phyloP scores from a whole-genome alignment of 2,113 vertebrate species.

The Illadopsis cleaveri region DNA sequence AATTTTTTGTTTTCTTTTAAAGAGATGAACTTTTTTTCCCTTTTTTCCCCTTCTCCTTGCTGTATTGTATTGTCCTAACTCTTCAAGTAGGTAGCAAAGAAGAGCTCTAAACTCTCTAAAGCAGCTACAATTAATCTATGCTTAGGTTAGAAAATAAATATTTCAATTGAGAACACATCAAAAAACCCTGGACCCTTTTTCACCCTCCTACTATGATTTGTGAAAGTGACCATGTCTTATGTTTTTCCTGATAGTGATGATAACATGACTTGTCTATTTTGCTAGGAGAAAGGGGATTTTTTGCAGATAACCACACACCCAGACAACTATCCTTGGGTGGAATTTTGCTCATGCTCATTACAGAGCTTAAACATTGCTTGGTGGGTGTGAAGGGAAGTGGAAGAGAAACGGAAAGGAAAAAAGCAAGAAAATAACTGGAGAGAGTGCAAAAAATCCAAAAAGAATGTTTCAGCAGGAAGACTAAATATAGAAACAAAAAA shows the following conservation, averaged over 20 bases:
- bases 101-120: background rate
- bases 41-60: too few species aligned
- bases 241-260: background rate
- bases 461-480: background rate
- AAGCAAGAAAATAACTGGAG: background rate
- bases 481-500: background rate
- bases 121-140: background rate
- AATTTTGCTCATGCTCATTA: background rate
- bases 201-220: background rate
- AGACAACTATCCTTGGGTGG: background rate
- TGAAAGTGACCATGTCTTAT: background rate
- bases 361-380: background rate
- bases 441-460: background rate
- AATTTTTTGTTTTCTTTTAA: background rate
- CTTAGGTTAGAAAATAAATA: background rate
- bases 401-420: background rate
- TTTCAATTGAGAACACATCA: background rate
- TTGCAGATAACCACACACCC: background rate
- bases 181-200: background rate
- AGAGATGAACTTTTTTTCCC: accelerated
- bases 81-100: background rate
- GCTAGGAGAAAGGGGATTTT: background rate
- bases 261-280: background rate
- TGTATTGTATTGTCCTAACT: background rate
- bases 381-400: background rate